Evolutionary conservation across 2,888 invertebrate species (phyloP), one percentile per base, ranked within the genome.

Genomic region (Leucoptera coffeella): DNA sequence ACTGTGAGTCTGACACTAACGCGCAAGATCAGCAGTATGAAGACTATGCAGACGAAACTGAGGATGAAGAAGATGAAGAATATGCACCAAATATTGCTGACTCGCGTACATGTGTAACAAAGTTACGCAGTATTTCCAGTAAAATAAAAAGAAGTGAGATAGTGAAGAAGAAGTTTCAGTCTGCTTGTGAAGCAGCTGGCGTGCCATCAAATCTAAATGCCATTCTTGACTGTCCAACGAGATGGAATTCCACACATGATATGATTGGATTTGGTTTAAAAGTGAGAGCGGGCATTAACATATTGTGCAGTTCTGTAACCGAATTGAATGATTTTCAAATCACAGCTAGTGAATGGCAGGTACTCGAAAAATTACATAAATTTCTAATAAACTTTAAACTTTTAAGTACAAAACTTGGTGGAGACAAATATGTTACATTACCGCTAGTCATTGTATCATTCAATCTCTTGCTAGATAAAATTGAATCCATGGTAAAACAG

Each of bases 61-160:
- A 35, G 34, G 32, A n/a, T n/a, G n/a, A n/a, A n/a, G n/a, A 34
- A 35, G 35, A 38, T 38, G 33, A 36, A 35, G 33, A 38, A 35
- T 33, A 4, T 36, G 34, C 34, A 21, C 30, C 34, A 36, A 38
- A 35, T 32, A 37, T 36, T 38, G 34, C 35, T 35, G 35, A 35
- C 34, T 32, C 35, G 20, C 28, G 32, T 33, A 36, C 35, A 31
- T 19, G 29, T 36, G 13, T 36, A 26, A 35, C 30, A 33, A 32
- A 30, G 20, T 34, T 37, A 33, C 34, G 33, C 37, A 37, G 32
- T 33, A 32, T 34, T 37, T 32, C 32, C 30, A 34, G 31, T 35
- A 37, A 35, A 35, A 34, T 36, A 31, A 32, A 36, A 35, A 36
- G 32, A 38, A 35, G 32, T n/a, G n/a, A n/a, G n/a, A n/a, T n/a